Conservation (phyloP, 2,888 invertebrate genomes). For the Sinhomidia bicolor region DNA sequence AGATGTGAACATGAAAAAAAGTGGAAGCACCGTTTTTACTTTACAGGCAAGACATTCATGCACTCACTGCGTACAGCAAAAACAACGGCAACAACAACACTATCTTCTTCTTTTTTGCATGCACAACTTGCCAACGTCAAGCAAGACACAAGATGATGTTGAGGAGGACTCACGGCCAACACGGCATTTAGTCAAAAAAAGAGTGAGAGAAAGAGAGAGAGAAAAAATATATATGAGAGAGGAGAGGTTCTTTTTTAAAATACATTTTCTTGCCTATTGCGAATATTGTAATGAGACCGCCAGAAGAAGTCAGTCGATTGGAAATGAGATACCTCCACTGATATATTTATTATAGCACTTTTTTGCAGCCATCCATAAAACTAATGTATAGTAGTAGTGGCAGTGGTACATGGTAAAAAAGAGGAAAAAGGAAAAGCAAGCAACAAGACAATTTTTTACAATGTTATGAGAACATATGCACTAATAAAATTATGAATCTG, state of each 20-base stretch:
- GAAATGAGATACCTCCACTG: constrained; percentile 65
- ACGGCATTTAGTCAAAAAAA: constrained; percentile 9
- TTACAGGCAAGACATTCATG: neutral
- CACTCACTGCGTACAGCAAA: neutral
- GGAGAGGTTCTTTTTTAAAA: neutral
- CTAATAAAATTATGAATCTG: constrained; percentile 14
- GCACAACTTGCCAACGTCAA: neutral
- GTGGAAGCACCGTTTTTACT: constrained; percentile 35
- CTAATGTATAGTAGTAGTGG: neutral
- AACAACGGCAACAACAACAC: neutral
- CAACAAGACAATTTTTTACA: neutral
- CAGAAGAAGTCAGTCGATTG: constrained; percentile 53
- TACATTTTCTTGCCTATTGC: neutral
- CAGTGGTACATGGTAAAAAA: too few relatives aligned
- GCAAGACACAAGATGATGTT: neutral
- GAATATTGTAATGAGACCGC: constrained; percentile 30
- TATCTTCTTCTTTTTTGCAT: neutral
- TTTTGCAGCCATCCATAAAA: constrained; percentile 35
- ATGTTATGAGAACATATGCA: neutral
- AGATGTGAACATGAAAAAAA: constrained; percentile 32
- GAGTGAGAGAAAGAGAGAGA: neutral
- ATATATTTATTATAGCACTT: constrained; percentile 49
- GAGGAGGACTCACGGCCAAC: neutral
- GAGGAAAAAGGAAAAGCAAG: neutral
- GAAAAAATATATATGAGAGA: too few relatives aligned